Percentiles rank a stretch among this genome's conserved stretches.
Evolutionary conservation across 2,797 vertebrate species (phyloP).

Genomic region (Columba guinea): DNA sequence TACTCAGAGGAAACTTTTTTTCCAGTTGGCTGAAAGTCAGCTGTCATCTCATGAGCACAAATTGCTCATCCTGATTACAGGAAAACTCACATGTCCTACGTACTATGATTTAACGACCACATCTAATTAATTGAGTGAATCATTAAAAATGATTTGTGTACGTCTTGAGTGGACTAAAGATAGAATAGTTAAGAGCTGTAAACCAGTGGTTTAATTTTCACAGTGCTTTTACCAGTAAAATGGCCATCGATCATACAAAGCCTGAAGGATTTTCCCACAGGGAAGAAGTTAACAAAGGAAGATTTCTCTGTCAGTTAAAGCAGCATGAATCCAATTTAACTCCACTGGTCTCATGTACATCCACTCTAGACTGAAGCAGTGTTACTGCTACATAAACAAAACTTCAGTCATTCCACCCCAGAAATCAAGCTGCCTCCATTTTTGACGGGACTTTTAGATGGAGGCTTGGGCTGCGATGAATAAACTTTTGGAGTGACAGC

Average conservation of each 20-base stretch:
- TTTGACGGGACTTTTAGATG: neutral
- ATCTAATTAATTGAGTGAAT: neutral
- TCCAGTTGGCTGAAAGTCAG: neutral
- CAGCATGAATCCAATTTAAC: constrained; percentile 43
- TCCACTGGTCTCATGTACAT: neutral
- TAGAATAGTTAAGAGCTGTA: neutral
- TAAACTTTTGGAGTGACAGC: neutral
- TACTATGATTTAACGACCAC: neutral
- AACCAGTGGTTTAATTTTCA: constrained; percentile 8
- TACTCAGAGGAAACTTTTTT: neutral
- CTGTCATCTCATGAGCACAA: neutral
- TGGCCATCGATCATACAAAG: constrained; percentile 18
- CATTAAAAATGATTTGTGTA: neutral
- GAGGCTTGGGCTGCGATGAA: neutral
- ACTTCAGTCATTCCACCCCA: neutral
- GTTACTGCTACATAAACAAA: neutral
- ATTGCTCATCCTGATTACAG: neutral
- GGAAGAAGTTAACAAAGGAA: constrained; percentile 31
- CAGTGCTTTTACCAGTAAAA: constrained; percentile 22
- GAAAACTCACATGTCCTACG: neutral
- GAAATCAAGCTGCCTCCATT: neutral
- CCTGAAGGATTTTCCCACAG: constrained; percentile 26
- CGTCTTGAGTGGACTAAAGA: neutral
- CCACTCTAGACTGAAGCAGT: neutral
- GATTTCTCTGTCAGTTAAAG: constrained; percentile 44